These are phyloP conservation scores for Megathymus violae DNA, from an alignment of 1,140 invertebrate genomes.

Conservation along the genomic window DNA sequence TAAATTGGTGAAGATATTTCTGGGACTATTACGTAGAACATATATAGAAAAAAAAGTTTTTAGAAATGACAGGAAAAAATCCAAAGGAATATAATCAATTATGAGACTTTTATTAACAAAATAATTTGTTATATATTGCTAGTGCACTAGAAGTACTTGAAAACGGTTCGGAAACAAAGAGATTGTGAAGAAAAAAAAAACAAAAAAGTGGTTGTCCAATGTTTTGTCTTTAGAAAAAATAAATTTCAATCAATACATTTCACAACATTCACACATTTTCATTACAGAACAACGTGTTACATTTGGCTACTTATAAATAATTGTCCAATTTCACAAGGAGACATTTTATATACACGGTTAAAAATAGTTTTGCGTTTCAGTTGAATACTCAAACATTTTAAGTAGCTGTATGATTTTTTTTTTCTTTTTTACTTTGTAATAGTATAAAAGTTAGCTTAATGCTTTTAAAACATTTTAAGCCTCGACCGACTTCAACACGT, in stretches of 20 bases:
- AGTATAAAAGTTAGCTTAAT: constrained; percentile 3
- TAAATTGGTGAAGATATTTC: no score
- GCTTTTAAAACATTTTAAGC: not conserved
- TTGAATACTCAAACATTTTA: constrained; percentile 19
- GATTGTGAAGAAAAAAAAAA: constrained; percentile 24
- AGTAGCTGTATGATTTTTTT: constrained; percentile 18
- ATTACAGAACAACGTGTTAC: constrained; percentile 21
- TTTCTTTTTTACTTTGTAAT: constrained; percentile 5
- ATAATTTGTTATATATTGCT: no score
- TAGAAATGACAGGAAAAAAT: no score
- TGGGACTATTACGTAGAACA: no score
- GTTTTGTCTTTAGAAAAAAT: constrained; percentile 31
- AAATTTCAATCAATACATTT: constrained; percentile 30
- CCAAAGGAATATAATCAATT: no score
- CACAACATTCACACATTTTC: constrained; percentile 32
- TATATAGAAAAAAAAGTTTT: no score
- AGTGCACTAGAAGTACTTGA: no score
- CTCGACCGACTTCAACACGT: not conserved
- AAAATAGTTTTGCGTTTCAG: constrained; percentile 6
- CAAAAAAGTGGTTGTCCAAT: constrained; percentile 25
- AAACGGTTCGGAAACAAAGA: no score
- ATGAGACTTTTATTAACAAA: no score
- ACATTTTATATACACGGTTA: constrained; percentile 8
- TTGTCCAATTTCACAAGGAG: constrained; percentile 18
- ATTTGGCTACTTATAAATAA: constrained; percentile 29